Conservation (phyloP, 2,797 vertebrate species). For the Austrolebias charrua region DNA sequence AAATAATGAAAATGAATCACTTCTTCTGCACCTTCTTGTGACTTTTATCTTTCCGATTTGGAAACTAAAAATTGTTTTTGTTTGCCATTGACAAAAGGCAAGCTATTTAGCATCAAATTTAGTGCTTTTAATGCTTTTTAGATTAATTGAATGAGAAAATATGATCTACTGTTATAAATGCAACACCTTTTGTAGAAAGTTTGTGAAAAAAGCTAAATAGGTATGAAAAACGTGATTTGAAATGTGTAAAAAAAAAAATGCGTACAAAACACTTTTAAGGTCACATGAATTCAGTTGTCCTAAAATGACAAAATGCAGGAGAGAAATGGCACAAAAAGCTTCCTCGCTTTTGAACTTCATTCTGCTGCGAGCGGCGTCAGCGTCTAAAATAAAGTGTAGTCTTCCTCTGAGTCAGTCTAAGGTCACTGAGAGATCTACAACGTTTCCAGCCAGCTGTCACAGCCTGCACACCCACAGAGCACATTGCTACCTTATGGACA, state of each 20-base stretch:
- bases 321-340: slow-evolving; percentile 63
- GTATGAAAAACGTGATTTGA: slow-evolving; percentile 37
- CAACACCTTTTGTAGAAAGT: slow-evolving; percentile 37
- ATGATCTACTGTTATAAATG: slow-evolving; percentile 12
- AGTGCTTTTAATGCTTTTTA: not conserved
- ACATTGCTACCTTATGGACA: slow-evolving; percentile 71
- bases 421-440: slow-evolving; percentile 55
- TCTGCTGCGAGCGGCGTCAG: slow-evolving; percentile 46
- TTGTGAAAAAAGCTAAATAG: slow-evolving; percentile 28
- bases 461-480: slow-evolving; percentile 44
- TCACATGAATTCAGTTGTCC: slow-evolving; percentile 50
- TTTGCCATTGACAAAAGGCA: not conserved
- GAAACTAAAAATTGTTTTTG: not conserved
- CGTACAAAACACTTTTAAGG: slow-evolving; percentile 58
- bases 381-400: slow-evolving; percentile 65
- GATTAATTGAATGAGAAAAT: slow-evolving; percentile 22
- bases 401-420: slow-evolving; percentile 77
- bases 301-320: slow-evolving; percentile 52
- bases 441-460: not conserved
- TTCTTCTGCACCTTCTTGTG: not conserved
- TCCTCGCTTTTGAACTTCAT: slow-evolving; percentile 44
- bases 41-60: slow-evolving; percentile 5
- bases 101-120: slow-evolving; percentile 20
- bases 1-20: not conserved
- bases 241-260: slow-evolving; percentile 37